phyloP scores from a whole-genome alignment of 2,113 vertebrate genomes.

The Periophthalmus modestus region DNA sequence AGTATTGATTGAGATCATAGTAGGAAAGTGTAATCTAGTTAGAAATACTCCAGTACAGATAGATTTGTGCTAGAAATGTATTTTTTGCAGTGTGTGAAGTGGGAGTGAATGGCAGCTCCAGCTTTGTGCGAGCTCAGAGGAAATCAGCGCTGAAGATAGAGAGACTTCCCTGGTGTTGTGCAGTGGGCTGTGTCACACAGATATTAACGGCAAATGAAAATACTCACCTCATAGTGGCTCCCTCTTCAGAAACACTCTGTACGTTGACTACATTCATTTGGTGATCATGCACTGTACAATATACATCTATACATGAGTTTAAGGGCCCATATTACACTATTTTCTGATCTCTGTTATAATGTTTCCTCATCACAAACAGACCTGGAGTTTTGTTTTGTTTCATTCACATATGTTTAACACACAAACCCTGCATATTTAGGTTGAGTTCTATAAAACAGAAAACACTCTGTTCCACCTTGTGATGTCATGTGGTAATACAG shows the following conservation, averaged over 20 bases:
- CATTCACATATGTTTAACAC: no score
- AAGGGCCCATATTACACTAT: no score
- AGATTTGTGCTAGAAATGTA: neutral
- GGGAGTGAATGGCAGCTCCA: constrained; percentile 31
- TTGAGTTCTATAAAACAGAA: no score
- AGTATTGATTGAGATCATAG: neutral
- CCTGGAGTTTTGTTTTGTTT: no score
- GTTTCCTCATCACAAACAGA: no score
- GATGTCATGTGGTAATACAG: no score
- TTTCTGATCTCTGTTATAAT: no score
- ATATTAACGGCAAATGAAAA: constrained; percentile 41
- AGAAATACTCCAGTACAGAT: neutral
- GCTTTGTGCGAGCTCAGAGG: constrained; percentile 31
- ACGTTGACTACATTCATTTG: neutral
- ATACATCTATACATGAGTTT: neutral
- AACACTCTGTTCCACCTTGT: no score
- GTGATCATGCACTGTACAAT: neutral
- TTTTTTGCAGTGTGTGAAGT: constrained; percentile 23
- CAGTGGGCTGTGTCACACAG: constrained; percentile 39
- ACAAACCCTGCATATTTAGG: no score
- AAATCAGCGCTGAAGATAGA: constrained; percentile 28
- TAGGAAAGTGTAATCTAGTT: neutral
- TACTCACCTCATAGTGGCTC: constrained; percentile 19
- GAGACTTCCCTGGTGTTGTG: constrained; percentile 32
- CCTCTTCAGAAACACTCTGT: constrained; percentile 1